Conservation (phyloP, 2,797 vertebrate genomes). For the Masticophis lateralis region DNA sequence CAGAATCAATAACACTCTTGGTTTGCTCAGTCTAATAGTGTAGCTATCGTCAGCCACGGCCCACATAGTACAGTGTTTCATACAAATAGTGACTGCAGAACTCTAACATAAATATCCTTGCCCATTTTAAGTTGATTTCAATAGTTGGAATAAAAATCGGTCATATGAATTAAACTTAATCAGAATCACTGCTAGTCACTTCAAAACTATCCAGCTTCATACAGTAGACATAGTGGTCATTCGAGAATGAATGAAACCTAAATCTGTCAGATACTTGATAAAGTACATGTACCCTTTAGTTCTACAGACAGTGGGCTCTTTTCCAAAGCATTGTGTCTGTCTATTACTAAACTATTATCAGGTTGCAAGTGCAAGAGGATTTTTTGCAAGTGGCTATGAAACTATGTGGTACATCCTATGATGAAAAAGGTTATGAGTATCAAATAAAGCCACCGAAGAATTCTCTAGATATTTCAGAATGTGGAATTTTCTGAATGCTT, state of each 20-base stretch:
- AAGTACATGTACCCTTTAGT: background rate
- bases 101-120: background rate
- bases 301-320: slow-evolving; percentile 2
- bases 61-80: background rate
- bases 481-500: background rate
- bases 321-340: background rate
- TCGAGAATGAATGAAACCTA: background rate
- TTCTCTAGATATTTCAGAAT: background rate
- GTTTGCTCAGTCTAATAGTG: background rate
- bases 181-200: background rate
- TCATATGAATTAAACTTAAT: background rate
- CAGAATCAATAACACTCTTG: background rate
- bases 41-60: background rate
- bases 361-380: background rate
- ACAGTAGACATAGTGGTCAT: background rate
- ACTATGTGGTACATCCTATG: background rate
- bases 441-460: background rate
- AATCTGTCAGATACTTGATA: slow-evolving; percentile 4
- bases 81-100: background rate
- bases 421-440: background rate
- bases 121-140: background rate
- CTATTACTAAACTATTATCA: slow-evolving; percentile 7
- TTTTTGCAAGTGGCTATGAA: background rate
- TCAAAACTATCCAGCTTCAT: background rate
- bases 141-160: background rate